Conservation (phyloP, 2,797 vertebrate species). For the Peromyscus nudipes region DNA sequence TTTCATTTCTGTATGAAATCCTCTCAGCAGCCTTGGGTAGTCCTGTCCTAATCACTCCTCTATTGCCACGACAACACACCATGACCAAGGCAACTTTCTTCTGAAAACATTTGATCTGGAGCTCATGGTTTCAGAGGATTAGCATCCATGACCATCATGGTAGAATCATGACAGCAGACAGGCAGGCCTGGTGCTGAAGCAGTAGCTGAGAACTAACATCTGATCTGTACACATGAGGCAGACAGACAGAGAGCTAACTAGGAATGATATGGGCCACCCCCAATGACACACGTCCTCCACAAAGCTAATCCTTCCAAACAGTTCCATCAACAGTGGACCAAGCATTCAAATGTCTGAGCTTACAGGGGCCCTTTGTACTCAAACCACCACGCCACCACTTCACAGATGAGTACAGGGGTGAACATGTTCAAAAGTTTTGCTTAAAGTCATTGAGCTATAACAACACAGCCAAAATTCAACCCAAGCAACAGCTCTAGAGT, state of each 20-base stretch:
- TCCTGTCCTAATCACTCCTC: background rate
- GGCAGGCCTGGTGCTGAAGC: background rate
- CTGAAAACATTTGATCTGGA: background rate
- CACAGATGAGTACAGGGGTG: background rate
- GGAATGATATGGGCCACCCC: too few relatives aligned
- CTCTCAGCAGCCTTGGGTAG: background rate
- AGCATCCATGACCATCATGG: background rate
- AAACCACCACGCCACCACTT: background rate
- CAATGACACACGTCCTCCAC: background rate
- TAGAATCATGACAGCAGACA: background rate
- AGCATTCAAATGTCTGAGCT: background rate
- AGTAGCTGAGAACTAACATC: background rate
- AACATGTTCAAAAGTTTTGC: conserved; percentile 8
- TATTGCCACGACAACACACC: background rate
- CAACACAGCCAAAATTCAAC: background rate
- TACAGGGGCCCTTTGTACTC: background rate
- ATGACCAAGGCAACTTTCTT: background rate
- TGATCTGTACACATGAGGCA: background rate
- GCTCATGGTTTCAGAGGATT: background rate
- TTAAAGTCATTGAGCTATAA: background rate
- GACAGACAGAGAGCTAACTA: background rate
- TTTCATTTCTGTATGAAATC: background rate
- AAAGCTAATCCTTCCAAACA: background rate
- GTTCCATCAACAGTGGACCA: background rate
- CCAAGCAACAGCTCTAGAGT: background rate